These are phyloP conservation scores for Camponotus floridanus DNA, from an alignment of 1,140 invertebrate species.

Conservation along the genomic window DNA sequence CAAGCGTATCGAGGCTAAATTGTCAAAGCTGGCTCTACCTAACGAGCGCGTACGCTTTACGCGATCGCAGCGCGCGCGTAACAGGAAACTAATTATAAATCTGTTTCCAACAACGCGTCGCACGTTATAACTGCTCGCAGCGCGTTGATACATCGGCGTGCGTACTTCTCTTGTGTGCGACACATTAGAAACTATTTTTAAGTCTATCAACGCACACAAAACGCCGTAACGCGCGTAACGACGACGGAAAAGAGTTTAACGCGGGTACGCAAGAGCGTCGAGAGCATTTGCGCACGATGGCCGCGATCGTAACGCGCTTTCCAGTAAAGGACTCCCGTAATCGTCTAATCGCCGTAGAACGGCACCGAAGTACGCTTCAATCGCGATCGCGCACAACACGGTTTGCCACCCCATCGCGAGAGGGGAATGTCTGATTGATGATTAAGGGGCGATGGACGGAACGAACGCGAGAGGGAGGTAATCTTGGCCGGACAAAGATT, in stretches of 20 bases:
- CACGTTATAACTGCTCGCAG: conserved; percentile 36
- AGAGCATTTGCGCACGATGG: conserved; percentile 54
- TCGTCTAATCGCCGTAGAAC: conserved; percentile 70
- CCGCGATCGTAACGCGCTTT: conserved; percentile 61
- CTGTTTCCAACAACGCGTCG: conserved; percentile 57
- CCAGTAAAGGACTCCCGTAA: conserved; percentile 54
- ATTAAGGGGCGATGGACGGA: conserved; percentile 46
- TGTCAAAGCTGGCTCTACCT: conserved; percentile 51
- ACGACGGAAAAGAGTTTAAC: conserved; percentile 44
- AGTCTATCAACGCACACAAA: conserved; percentile 29
- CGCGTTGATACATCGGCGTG: conserved; percentile 45
- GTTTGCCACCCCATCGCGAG: conserved; percentile 35
- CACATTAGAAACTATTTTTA: conserved; percentile 60
- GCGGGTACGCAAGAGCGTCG: conserved; percentile 23
- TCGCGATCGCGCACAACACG: conserved; percentile 19
- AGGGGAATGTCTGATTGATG: conserved; percentile 61
- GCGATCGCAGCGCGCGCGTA: conserved; percentile 16
- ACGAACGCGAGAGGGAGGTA: conserved; percentile 36
- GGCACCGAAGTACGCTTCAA: conserved; percentile 53
- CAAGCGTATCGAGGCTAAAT: conserved; percentile 57
- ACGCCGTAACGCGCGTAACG: background rate
- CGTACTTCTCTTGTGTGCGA: conserved; percentile 24
- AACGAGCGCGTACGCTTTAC: conserved; percentile 57
- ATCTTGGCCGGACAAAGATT: conserved; percentile 63
- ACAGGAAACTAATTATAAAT: conserved; percentile 64